phyloP scores from a whole-genome alignment of 1,140 invertebrate species.

The Heliconius nattereri region DNA sequence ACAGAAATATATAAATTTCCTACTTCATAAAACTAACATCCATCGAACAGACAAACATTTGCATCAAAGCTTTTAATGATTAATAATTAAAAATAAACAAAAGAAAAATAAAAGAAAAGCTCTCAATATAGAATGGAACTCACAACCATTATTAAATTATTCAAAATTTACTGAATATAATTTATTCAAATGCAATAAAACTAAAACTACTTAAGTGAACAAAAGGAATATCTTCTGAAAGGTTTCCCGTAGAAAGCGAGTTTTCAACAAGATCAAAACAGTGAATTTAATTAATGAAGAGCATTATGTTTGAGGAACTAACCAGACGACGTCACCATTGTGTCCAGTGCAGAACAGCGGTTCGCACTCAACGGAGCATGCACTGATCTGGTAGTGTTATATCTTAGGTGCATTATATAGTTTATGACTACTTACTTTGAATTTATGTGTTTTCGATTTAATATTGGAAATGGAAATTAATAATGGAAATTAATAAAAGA shows the following conservation, averaged over 20 bases:
- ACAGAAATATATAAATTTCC: too few relatives aligned
- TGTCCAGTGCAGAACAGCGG: conserved; percentile 45
- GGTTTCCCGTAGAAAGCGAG: conserved; percentile 4
- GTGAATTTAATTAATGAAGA: conserved; percentile 37
- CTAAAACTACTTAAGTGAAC: neutral
- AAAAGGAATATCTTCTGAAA: conserved; percentile 2
- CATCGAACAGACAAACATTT: too few relatives aligned
- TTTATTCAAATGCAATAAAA: neutral
- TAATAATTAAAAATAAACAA: too few relatives aligned
- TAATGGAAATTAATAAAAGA: neutral
- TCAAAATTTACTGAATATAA: neutral
- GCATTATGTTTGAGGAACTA: conserved; percentile 39
- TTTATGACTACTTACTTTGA: neutral
- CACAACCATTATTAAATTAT: neutral
- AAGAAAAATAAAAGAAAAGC: too few relatives aligned
- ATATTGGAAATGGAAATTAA: neutral
- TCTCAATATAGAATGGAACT: too few relatives aligned
- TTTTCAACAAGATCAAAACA: conserved; percentile 15
- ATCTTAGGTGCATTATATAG: conserved; percentile 29
- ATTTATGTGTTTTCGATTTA: neutral
- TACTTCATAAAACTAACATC: too few relatives aligned
- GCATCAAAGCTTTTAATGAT: too few relatives aligned
- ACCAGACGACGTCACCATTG: conserved; percentile 47
- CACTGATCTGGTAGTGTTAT: conserved; percentile 38
- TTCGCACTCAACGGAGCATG: conserved; percentile 54